Evolutionary conservation across 2,888 invertebrate genomes (phyloP).

Genomic region (Scelioninae gen. 2): DNA sequence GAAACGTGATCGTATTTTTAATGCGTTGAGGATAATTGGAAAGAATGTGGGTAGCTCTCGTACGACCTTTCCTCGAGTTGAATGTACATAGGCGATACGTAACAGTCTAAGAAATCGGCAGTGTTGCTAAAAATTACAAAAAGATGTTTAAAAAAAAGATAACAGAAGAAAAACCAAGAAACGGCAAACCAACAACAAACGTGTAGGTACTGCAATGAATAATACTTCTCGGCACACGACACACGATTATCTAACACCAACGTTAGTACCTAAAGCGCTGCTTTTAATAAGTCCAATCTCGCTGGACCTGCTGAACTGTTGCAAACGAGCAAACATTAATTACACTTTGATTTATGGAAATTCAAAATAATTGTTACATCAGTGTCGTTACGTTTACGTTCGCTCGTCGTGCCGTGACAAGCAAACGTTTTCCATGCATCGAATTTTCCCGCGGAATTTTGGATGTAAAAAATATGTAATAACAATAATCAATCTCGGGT

Average conservation of each 20-base stretch:
- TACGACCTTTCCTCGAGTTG: constrained; percentile 54
- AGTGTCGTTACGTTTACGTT: too few relatives aligned
- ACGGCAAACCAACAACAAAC: constrained; percentile 75
- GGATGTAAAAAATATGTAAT: constrained; percentile 6
- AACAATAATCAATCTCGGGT: constrained; percentile 58
- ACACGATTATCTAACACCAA: constrained; percentile 75
- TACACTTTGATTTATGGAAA: constrained; percentile 26
- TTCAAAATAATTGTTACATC: constrained; percentile 7
- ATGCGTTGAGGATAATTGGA: constrained; percentile 19
- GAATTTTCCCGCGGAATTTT: too few relatives aligned
- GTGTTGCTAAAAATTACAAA: constrained; percentile 64
- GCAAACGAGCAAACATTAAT: constrained; percentile 56
- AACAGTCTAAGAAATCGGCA: constrained; percentile 65
- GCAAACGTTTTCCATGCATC: constrained; percentile 17
- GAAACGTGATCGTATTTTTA: too few relatives aligned
- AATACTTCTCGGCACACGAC: constrained; percentile 74
- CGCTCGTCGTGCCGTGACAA: too few relatives aligned
- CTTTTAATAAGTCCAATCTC: constrained; percentile 49
- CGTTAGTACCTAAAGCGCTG: constrained; percentile 73
- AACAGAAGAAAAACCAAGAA: constrained; percentile 68
- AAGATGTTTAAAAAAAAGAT: constrained; percentile 56
- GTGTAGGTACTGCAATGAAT: constrained; percentile 70
- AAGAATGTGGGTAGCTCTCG: constrained; percentile 61
- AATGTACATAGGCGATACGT: constrained; percentile 67
- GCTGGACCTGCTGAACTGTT: constrained; percentile 42